Evolutionary conservation across 2,888 invertebrate species (phyloP).

Genomic region (Pandemis cinnamomeana): DNA sequence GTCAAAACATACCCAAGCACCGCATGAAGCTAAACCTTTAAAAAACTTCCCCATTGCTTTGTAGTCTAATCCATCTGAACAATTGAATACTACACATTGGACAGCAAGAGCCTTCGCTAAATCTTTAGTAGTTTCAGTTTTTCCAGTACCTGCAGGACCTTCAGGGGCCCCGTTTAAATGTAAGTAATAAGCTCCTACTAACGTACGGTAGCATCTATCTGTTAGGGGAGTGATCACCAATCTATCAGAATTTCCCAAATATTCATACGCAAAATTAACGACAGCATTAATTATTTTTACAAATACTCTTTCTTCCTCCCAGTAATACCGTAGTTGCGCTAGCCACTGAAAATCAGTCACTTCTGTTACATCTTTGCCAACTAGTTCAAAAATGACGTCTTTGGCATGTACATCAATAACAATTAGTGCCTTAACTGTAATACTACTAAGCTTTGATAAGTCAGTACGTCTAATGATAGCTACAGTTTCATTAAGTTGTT

Average conservation of each 20-base stretch:
- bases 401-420: constrained; percentile 94
- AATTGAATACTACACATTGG: constrained; percentile 95
- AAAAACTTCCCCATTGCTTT: constrained; percentile 94
- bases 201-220: constrained; percentile 92
- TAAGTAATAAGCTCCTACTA: constrained; percentile 92
- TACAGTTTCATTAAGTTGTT: constrained; percentile 90
- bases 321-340: constrained; percentile 92
- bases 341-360: constrained; percentile 94
- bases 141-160: constrained; percentile 94
- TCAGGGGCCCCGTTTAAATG: constrained; percentile 94
- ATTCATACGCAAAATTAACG: constrained; percentile 92
- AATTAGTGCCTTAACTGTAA: constrained; percentile 92
- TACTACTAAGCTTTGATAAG: constrained; percentile 88
- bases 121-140: constrained; percentile 97
- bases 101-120: constrained; percentile 96
- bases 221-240: constrained; percentile 91
- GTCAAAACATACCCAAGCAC: constrained; percentile 95
- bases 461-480: constrained; percentile 88
- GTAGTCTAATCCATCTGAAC: constrained; percentile 93
- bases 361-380: constrained; percentile 86
- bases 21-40: constrained; percentile 92
- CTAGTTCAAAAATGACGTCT: constrained; percentile 89
- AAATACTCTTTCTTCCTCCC: constrained; percentile 87
- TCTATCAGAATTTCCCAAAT: constrained; percentile 91
- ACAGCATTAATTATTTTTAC: constrained; percentile 92